Evolutionary conservation across 2,797 vertebrate genomes (phyloP).

Genomic region (Eulemur mongoz): DNA sequence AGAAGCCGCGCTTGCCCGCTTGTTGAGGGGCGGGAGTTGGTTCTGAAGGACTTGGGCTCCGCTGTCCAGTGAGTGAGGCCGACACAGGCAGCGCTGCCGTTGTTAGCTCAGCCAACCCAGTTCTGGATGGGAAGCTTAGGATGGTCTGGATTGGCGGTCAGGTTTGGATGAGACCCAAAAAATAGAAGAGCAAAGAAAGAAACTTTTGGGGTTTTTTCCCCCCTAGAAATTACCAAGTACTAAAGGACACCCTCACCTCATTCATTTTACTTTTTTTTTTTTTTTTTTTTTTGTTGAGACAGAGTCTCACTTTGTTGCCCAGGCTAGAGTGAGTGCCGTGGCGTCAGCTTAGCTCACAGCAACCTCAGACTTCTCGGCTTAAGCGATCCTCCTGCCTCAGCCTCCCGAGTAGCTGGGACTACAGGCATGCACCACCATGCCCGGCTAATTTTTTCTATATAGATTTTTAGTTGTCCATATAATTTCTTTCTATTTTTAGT

Average conservation of each 20-base stretch:
- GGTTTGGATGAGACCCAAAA: neutral
- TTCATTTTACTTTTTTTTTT: no score
- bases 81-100: neutral
- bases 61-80: neutral
- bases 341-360: no score
- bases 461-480: no score
- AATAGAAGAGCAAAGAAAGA: neutral
- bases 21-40: neutral
- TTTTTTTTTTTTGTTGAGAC: no score
- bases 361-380: no score
- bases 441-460: no score
- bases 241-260: neutral
- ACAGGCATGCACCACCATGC: no score
- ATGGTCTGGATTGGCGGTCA: neutral
- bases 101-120: neutral
- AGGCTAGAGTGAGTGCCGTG: no score
- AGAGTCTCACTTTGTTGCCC: no score
- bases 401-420: no score
- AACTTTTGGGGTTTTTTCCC: neutral
- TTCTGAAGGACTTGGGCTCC: neutral
- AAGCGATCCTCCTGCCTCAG: no score
- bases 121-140: neutral
- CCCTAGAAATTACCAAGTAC: neutral
- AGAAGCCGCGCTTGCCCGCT: rapidly evolving
- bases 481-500: no score